Conservation (phyloP, 2,888 invertebrate genomes). For the Tethea ocularis region DNA sequence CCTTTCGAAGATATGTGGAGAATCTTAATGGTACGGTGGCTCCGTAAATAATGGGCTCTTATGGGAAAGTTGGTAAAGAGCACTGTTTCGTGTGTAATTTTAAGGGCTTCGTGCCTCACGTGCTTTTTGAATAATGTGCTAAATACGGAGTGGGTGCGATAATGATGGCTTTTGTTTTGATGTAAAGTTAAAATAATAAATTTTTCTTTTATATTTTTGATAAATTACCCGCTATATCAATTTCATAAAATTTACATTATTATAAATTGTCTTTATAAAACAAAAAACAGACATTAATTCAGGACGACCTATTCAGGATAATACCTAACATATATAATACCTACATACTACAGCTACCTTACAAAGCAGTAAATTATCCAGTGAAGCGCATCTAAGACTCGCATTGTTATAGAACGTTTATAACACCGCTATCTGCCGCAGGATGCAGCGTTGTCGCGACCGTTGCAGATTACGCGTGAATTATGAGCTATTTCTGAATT, state of each 20-base stretch:
- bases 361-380: constrained; percentile 52
- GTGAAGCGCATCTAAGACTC: constrained; percentile 49
- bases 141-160: constrained; percentile 63
- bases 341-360: constrained; percentile 1
- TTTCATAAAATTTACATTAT: background rate
- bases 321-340: background rate
- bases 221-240: background rate
- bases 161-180: constrained; percentile 66
- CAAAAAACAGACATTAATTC: background rate
- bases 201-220: constrained; percentile 10
- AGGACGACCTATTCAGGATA: background rate
- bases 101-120: constrained; percentile 77
- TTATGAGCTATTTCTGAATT: constrained; percentile 68
- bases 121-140: constrained; percentile 81
- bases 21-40: constrained; percentile 83
- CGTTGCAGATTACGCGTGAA: constrained; percentile 67
- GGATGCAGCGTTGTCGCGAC: constrained; percentile 64
- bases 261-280: background rate
- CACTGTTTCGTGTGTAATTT: constrained; percentile 83
- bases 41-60: constrained; percentile 83
- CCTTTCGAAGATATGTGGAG: constrained; percentile 83
- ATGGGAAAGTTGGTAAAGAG: constrained; percentile 82
- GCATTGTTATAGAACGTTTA: constrained; percentile 48
- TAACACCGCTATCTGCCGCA: constrained; percentile 62
- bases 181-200: constrained; percentile 48